A percentile compares a stretch with the other conserved stretches of the same genome.
Evolutionary conservation across 2,888 invertebrate species (phyloP).

Genomic region (Lasioglossum marginatum): DNA sequence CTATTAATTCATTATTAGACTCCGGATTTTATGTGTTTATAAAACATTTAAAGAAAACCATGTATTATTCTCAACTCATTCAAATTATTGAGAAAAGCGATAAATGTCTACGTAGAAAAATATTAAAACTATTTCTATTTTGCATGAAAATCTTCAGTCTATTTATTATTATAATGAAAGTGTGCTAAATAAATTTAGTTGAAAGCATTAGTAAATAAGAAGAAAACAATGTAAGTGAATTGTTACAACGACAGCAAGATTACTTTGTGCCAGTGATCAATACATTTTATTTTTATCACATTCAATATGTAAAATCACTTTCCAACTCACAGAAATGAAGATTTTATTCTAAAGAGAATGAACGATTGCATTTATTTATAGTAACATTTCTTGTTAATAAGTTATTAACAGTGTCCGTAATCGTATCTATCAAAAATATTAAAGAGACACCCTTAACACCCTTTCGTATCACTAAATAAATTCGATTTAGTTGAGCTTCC

Average conservation of each 20-base stretch:
- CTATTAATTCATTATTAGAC: too few relatives aligned
- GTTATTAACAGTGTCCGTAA: neutral
- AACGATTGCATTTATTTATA: neutral
- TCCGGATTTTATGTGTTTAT: too few relatives aligned
- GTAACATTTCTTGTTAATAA: neutral
- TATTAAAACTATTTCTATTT: neutral
- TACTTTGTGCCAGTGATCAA: too few relatives aligned
- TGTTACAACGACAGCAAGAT: too few relatives aligned
- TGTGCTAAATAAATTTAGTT: too few relatives aligned
- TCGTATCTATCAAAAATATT: neutral
- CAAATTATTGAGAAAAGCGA: neutral
- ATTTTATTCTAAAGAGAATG: too few relatives aligned
- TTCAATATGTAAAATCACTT: neutral
- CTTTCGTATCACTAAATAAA: neutral
- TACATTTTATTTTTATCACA: too few relatives aligned
- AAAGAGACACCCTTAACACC: too few relatives aligned
- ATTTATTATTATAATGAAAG: neutral
- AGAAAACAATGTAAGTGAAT: too few relatives aligned
- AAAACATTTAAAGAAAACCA: neutral
- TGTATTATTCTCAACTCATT: neutral
- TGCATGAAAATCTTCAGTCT: neutral
- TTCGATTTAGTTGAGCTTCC: neutral
- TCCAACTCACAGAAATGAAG: too few relatives aligned
- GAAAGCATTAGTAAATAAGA: too few relatives aligned
- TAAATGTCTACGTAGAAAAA: neutral